A percentile compares a stretch with the other conserved stretches of the same genome.
phyloP scores from a whole-genome alignment of 2,113 vertebrate genomes.

The Meriones unguiculatus region DNA sequence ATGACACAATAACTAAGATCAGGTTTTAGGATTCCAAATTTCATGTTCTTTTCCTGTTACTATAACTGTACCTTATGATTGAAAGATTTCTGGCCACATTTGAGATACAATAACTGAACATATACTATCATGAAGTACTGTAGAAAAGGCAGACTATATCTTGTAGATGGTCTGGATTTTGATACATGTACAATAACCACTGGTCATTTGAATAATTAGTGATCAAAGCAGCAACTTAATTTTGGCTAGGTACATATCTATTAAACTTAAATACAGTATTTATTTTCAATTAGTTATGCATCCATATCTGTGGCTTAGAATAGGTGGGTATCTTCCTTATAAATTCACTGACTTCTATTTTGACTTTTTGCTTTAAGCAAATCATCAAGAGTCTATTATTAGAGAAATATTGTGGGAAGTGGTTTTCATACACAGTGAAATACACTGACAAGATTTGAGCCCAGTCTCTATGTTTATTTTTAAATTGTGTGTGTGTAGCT shows the following conservation, averaged over 20 bases:
- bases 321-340: neutral
- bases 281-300: constrained; percentile 6
- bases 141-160: neutral
- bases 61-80: neutral
- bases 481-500: neutral
- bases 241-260: neutral
- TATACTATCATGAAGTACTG: neutral
- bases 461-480: neutral
- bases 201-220: neutral
- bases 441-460: neutral
- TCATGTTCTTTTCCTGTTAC: too few relatives aligned
- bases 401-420: neutral
- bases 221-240: neutral
- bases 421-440: constrained; percentile 47
- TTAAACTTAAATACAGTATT: neutral
- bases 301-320: neutral
- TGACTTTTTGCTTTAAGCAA: neutral
- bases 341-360: neutral
- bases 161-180: neutral
- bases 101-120: neutral
- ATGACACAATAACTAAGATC: neutral
- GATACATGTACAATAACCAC: neutral
- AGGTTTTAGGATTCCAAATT: neutral
- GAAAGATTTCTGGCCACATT: neutral
- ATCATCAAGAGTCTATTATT: neutral